These are phyloP conservation scores for Dicyrtomina minuta DNA, from an alignment of 2,888 invertebrate species.

Conservation along the genomic window DNA sequence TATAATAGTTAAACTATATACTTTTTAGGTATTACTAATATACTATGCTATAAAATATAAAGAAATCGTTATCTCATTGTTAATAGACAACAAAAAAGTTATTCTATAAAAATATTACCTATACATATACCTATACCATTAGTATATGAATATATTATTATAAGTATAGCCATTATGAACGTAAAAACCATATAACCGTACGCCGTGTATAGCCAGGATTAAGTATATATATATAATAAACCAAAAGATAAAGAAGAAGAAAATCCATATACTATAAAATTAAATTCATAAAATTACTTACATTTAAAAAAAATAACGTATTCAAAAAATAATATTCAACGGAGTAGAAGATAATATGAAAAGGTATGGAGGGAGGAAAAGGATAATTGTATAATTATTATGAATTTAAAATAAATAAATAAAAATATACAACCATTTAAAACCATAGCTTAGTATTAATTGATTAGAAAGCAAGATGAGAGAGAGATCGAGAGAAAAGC, in stretches of 20 bases:
- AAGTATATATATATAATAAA: no score
- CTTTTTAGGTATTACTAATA: not conserved
- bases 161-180: not conserved
- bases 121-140: not conserved
- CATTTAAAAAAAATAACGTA: not conserved
- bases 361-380: no score
- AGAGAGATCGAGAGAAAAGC: no score
- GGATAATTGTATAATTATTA: no score
- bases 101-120: not conserved
- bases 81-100: not conserved
- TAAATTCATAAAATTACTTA: not conserved
- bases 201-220: slow-evolving; percentile 1
- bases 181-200: not conserved
- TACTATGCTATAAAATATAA: not conserved
- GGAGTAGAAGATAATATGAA: no score
- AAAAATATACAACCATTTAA: no score
- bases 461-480: no score
- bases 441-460: no score
- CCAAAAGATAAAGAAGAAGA: no score
- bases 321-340: not conserved
- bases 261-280: not conserved
- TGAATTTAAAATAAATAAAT: no score
- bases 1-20: not conserved
- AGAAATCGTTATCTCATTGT: not conserved
- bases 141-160: not conserved